Base-by-base conservation (phyloP, 2,888 invertebrate genomes). In the Apotomis capreana region DNA sequence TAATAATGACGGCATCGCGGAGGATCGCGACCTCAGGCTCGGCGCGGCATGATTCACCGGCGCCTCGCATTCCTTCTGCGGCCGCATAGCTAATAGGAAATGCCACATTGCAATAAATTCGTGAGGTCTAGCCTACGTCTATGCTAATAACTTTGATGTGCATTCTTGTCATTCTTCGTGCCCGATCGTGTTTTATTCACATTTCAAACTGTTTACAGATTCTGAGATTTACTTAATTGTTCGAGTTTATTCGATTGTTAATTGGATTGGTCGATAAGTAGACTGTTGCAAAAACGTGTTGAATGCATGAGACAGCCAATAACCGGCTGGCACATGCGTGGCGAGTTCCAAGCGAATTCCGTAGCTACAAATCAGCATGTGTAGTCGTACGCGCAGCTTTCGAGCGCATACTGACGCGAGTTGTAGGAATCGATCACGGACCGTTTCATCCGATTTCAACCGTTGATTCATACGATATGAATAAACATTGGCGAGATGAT, bases 71-170 rank as follows among this genome's bases (percentile, higher is more conserved):
- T 89, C 91, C 89, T 79, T 75, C 80, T 81, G 75, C 82, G 77
- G 82, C 84, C 85, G 87, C 88, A 88, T 88, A 89, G 88, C 82
- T 87, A 91, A 91, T 91, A 87, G 88, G 86, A 89, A 90, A 90
- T 90, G 83, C 89, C 89, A 84, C 84, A 84, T 83, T 81, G 82
- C 84, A 84, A 88, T 88, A 87, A 87, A 87, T 88, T 84, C 79
- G 80, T 81, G 77, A 84, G 83, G 78, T 79, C 69, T 69, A 68
- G 69, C 69, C 69, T 58, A 69, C 69, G 73, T 63, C 72, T 72
- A 72, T 72, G 72, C 68, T 72, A 72, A 72, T 72, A 72, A 63
- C 72, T 68, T 64, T 49, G 55, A 61, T 54, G 67, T 6, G 58
- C 72, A 58, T 72, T 62, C 58, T 63, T 63, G 44, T 46, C 52